These are phyloP conservation scores for Echinarachnius parma DNA, from an alignment of 53 echinoderm and acorn worm genomes.

Conservation along the genomic window DNA sequence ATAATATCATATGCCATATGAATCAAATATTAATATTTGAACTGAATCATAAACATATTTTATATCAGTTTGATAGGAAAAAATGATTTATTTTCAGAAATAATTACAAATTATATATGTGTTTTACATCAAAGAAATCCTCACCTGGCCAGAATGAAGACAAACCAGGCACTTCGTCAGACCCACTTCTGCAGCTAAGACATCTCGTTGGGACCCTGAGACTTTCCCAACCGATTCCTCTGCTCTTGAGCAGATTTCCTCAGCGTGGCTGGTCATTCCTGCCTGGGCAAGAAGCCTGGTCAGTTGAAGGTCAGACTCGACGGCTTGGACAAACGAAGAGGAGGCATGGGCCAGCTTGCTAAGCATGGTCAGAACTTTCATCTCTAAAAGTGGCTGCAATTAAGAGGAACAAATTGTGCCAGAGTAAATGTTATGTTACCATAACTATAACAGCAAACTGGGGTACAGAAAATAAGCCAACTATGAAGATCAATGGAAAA, in stretches of 20 bases:
- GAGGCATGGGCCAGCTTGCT: slow-evolving; percentile 23
- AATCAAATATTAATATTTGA: too few species aligned
- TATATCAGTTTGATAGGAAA: too few species aligned
- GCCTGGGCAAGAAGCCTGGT: slow-evolving; percentile 26
- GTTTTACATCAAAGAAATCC: neutral
- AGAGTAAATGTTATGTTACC: too few species aligned
- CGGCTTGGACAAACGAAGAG: neutral
- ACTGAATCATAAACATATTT: too few species aligned
- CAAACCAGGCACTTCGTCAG: slow-evolving; percentile 8
- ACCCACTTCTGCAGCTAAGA: neutral
- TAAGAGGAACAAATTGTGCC: neutral
- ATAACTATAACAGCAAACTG: too few species aligned
- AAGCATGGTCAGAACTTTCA: slow-evolving; percentile 34
- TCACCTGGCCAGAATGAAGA: slow-evolving; percentile 21
- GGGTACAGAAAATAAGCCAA: too few species aligned
- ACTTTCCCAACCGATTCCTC: neutral
- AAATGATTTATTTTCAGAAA: too few species aligned
- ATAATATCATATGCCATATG: too few species aligned
- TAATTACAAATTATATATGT: too few species aligned
- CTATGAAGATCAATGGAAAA: too few species aligned
- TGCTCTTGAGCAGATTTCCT: neutral
- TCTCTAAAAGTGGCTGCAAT: slow-evolving; percentile 19
- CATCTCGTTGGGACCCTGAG: neutral
- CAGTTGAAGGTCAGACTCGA: slow-evolving; percentile 27
- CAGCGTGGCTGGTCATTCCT: slow-evolving; percentile 7